These are phyloP conservation scores for Drosophila pseudoobscura DNA, from an alignment of 1,140 invertebrate species.

Conservation along the genomic window DNA sequence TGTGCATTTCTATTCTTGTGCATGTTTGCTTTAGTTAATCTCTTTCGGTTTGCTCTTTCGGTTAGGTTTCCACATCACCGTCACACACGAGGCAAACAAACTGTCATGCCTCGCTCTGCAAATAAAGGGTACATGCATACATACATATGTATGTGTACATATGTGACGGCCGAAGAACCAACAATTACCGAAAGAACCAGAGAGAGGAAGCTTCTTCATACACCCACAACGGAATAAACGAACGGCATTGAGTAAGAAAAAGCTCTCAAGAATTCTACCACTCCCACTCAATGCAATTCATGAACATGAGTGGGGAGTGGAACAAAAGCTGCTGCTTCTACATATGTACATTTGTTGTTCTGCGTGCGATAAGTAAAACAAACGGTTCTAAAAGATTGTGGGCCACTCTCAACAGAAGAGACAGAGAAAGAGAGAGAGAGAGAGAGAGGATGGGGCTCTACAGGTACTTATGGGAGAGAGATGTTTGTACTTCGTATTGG, in stretches of 20 bases:
- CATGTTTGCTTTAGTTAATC: background rate
- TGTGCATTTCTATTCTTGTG: conserved; percentile 12
- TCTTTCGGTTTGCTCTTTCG: conserved; percentile 8
- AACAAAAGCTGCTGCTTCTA: conserved; percentile 35
- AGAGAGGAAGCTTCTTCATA: background rate
- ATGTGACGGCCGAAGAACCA: conserved; percentile 8
- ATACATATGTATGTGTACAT: conserved; percentile 3
- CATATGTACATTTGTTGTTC: conserved; percentile 52
- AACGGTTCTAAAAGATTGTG: conserved; percentile 55
- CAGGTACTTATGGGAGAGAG: conserved; percentile 12
- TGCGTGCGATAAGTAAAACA: conserved; percentile 61
- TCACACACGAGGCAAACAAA: conserved; percentile 1
- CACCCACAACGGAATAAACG: background rate
- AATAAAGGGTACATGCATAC: background rate
- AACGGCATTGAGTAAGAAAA: conserved; percentile 9
- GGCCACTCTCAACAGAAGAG: conserved; percentile 1
- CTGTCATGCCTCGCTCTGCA: background rate
- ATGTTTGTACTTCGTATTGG: conserved; percentile 16
- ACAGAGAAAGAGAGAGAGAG: background rate
- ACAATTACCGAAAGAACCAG: background rate
- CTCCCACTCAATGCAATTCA: conserved; percentile 24
- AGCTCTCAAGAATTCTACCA: conserved; percentile 2
- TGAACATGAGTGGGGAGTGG: conserved; percentile 10
- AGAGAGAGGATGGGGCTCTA: background rate
- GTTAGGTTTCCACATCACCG: background rate